Evolutionary conservation across 2,797 vertebrate species (phyloP).

Genomic region (Pseudopleuronectes americanus): DNA sequence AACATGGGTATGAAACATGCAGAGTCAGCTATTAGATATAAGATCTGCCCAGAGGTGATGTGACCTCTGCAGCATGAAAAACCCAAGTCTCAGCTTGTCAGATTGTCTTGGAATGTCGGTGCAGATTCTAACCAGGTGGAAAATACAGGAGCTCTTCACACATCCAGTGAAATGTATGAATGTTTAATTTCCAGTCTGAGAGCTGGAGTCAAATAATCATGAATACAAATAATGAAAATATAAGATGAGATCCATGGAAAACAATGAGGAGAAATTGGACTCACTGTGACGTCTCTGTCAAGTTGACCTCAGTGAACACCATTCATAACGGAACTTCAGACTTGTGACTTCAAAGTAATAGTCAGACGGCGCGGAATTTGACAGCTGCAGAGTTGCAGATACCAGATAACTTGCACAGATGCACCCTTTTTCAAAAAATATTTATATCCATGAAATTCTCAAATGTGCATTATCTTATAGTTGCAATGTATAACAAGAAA

Average conservation of each 20-base stretch:
- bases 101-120: constrained; percentile 33
- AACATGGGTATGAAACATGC: too few species aligned
- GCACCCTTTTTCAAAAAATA: too few species aligned
- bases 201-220: background rate
- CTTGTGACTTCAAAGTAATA: constrained; percentile 37
- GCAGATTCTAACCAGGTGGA: background rate
- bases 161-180: background rate
- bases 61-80: background rate
- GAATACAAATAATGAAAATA: background rate
- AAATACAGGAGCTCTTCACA: background rate
- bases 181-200: background rate
- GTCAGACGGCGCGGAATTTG: background rate
- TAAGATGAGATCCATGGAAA: constrained; percentile 24
- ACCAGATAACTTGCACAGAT: too few species aligned
- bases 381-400: background rate
- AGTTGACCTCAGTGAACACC: accelerated
- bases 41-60: background rate
- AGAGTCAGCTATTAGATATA: background rate
- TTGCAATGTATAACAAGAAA: background rate
- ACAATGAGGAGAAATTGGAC: background rate
- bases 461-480: background rate
- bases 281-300: constrained; percentile 20
- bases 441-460: background rate
- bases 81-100: constrained; percentile 51
- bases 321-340: background rate